phyloP scores from a whole-genome alignment of 2,113 vertebrate genomes.

The Leptobrachium ailaonicum region DNA sequence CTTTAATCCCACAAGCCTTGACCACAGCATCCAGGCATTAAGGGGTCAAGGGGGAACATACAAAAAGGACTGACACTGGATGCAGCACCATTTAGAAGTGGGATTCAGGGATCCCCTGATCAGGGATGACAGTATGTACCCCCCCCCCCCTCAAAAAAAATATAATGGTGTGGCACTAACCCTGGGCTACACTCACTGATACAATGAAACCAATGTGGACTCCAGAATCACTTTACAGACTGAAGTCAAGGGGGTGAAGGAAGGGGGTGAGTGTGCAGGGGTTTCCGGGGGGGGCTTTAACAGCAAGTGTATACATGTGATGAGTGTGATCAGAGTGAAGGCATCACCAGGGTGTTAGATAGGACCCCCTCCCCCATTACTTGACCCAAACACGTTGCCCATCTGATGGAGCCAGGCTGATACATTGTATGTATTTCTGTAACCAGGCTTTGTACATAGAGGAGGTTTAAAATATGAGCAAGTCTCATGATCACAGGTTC shows the following conservation, averaged over 20 bases:
- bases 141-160: too few relatives aligned
- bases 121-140: neutral
- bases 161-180: too few relatives aligned
- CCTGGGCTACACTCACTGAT: conserved; percentile 3
- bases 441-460: neutral
- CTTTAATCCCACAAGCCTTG: neutral
- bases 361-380: conserved; percentile 12
- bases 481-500: neutral
- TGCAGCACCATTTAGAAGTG: neutral
- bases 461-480: neutral
- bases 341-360: neutral
- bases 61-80: too few relatives aligned
- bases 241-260: conserved; percentile 7
- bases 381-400: conserved; percentile 11
- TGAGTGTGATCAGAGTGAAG: neutral
- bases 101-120: neutral
- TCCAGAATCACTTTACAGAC: conserved; percentile 7
- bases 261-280: neutral
- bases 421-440: neutral
- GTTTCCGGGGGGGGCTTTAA: neutral
- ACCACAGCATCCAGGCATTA: neutral
- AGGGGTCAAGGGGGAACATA: neutral
- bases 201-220: conserved; percentile 33
- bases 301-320: neutral
- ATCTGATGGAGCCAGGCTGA: neutral